Percentiles rank a stretch among this genome's conserved stretches.
These are phyloP conservation scores for Indicator indicator DNA, from an alignment of 2,113 vertebrate species.

Conservation along the genomic window DNA sequence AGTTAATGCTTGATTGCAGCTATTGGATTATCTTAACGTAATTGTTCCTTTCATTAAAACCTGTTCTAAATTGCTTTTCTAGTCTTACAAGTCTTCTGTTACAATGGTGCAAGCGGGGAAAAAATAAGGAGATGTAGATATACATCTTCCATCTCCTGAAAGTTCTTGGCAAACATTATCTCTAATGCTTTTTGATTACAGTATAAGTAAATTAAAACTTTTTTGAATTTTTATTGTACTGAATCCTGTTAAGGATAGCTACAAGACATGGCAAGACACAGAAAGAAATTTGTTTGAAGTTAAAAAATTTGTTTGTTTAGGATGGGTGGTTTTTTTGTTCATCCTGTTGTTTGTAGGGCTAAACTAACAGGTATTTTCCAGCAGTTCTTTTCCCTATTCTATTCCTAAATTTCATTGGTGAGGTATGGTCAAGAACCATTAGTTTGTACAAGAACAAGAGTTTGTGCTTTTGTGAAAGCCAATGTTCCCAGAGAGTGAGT, in stretches of 20 bases:
- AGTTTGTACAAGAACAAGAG: not conserved
- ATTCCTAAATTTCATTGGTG: not conserved
- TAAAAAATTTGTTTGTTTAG: not conserved
- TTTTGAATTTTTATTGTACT: not conserved
- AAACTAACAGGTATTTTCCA: not conserved
- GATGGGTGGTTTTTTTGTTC: not conserved
- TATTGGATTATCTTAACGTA: not conserved
- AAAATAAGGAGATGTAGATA: not conserved
- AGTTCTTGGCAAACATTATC: not conserved
- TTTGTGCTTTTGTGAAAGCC: not conserved
- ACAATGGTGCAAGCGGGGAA: not conserved
- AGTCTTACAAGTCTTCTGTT: not conserved
- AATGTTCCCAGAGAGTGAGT: not conserved
- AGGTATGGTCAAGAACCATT: not conserved
- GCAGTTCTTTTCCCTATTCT: not conserved
- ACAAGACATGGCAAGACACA: not conserved
- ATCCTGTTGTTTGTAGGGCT: not conserved
- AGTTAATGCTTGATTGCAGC: not conserved
- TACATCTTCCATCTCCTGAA: not conserved
- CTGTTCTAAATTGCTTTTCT: not conserved
- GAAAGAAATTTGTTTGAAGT: not conserved
- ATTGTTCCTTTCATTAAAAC: not conserved
- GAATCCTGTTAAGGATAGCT: not conserved
- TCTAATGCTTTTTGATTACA: not conserved
- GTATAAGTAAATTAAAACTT: not conserved